Conservation (phyloP, 2,888 invertebrate species). For the Scelioninae gen. 1 region DNA sequence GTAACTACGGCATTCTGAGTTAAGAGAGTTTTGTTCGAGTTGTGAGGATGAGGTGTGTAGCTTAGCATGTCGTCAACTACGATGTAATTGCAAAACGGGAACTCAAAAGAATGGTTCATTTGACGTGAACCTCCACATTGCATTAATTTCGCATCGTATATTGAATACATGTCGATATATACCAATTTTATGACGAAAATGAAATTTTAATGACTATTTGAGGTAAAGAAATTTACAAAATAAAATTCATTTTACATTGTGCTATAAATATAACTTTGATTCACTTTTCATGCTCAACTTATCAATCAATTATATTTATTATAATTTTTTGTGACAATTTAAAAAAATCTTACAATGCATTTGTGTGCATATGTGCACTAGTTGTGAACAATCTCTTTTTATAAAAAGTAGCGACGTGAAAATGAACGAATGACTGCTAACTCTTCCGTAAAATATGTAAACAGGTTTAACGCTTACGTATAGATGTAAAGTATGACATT, state of each 20-base stretch:
- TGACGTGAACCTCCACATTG: slow-evolving; percentile 15
- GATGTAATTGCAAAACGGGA: slow-evolving; percentile 96
- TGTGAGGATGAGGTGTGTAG: slow-evolving; percentile 95
- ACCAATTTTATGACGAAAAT: background rate
- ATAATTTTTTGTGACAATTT: too few species aligned
- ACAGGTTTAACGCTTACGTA: slow-evolving; percentile 28
- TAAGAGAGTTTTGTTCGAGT: slow-evolving; percentile 92
- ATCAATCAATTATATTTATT: too few species aligned
- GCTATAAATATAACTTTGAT: too few species aligned
- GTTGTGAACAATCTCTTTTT: too few species aligned
- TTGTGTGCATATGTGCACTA: too few species aligned
- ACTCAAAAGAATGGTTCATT: slow-evolving; percentile 82
- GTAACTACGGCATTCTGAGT: slow-evolving; percentile 97
- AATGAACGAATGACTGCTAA: slow-evolving; percentile 3
- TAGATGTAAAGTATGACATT: slow-evolving; percentile 32
- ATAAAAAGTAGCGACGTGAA: background rate
- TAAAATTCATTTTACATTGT: too few species aligned
- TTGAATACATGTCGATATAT: slow-evolving; percentile 13
- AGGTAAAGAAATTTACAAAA: background rate
- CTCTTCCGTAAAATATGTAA: slow-evolving; percentile 36
- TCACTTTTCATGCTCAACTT: too few species aligned
- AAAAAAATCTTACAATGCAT: too few species aligned
- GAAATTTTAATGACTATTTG: background rate
- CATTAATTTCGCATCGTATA: slow-evolving; percentile 8
- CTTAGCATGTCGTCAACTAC: slow-evolving; percentile 96